Evolutionary conservation across 2,888 invertebrate genomes (phyloP).

Genomic region (Leptopilina syphax): DNA sequence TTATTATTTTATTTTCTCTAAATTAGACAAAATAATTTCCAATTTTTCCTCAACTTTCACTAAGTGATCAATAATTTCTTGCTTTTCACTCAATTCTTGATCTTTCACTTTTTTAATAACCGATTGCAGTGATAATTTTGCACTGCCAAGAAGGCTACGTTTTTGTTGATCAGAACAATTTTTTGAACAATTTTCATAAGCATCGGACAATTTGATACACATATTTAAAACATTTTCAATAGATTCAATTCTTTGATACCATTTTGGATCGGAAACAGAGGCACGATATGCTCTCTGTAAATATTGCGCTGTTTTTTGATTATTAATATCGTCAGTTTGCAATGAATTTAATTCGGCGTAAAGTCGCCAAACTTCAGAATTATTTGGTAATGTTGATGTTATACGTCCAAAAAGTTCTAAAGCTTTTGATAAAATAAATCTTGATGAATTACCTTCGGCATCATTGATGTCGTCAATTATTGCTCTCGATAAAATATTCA

Average conservation of each 20-base stretch:
- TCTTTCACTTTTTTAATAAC: slow-evolving; percentile 76
- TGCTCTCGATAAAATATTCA: slow-evolving; percentile 85
- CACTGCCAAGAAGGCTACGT: slow-evolving; percentile 68
- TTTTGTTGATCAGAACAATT: slow-evolving; percentile 77
- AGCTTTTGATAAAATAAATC: slow-evolving; percentile 77
- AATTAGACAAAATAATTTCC: slow-evolving; percentile 63
- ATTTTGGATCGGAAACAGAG: slow-evolving; percentile 83
- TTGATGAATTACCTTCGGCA: slow-evolving; percentile 76
- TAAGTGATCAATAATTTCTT: slow-evolving; percentile 63
- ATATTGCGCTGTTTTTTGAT: slow-evolving; percentile 81
- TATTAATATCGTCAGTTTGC: slow-evolving; percentile 68
- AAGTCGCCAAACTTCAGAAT: slow-evolving; percentile 88
- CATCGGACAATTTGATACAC: slow-evolving; percentile 80
- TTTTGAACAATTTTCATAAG: slow-evolving; percentile 78
- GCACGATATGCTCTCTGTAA: slow-evolving; percentile 86
- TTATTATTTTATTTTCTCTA: slow-evolving; percentile 58
- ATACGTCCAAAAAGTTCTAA: slow-evolving; percentile 86
- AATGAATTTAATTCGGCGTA: slow-evolving; percentile 85
- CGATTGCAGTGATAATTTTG: slow-evolving; percentile 70
- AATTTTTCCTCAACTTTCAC: slow-evolving; percentile 69
- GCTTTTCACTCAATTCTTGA: slow-evolving; percentile 72
- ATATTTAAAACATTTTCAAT: slow-evolving; percentile 81
- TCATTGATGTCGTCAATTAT: slow-evolving; percentile 83
- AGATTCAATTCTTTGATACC: slow-evolving; percentile 81
- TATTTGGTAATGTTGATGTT: slow-evolving; percentile 83